Base-by-base conservation (phyloP, 2,797 vertebrate genomes). In the Molossus molossus region DNA sequence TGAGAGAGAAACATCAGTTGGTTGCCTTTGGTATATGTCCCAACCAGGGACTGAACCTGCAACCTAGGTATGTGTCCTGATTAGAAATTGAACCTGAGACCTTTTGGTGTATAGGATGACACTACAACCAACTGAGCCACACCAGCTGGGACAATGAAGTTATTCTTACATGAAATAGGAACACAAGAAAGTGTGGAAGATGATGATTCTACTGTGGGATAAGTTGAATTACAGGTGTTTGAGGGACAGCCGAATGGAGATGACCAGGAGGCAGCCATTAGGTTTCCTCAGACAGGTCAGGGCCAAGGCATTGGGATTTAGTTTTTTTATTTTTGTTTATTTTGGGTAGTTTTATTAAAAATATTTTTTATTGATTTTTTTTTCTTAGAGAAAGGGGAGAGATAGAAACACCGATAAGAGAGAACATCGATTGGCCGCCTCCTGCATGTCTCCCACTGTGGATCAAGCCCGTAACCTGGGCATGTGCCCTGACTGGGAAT, bases 211-310 rank as follows among this genome's bases (percentile, higher is more conserved):
- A n/a, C 27, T 72, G 84, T 91, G 64, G 45, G 33, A 73, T 65
- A 87, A 64, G 55, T n/a, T 92, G 81, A 70, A 79, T 94, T 89
- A 69, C 75, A 67, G 21, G 55, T 60, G n/a, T 17, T 37, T 29
- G 13, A 85, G 53, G 55, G 29, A n/a, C 4, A 33, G 37, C 21
- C 27, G 64, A 20, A 7, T 37, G 9, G 79, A 20, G 6, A 58
- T 62, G 20, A 91, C 18, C 17, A 76, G 50, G 23, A 87, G 9
- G 29, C 23, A 86, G 62, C 69, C 33, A 33, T 80, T 85, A 92
- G 29, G 50, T 73, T 87, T 86, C n/a, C 37, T 87, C n/a, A 70
- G 67, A 79, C 70, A 94, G 13, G 1, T 91, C 45, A 91, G 27
- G 55, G 64, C 23, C n/a, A 70, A 50, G 48, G 37, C 7, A 76